phyloP scores from a whole-genome alignment of 2,797 vertebrate species.

The Danio tinwini region DNA sequence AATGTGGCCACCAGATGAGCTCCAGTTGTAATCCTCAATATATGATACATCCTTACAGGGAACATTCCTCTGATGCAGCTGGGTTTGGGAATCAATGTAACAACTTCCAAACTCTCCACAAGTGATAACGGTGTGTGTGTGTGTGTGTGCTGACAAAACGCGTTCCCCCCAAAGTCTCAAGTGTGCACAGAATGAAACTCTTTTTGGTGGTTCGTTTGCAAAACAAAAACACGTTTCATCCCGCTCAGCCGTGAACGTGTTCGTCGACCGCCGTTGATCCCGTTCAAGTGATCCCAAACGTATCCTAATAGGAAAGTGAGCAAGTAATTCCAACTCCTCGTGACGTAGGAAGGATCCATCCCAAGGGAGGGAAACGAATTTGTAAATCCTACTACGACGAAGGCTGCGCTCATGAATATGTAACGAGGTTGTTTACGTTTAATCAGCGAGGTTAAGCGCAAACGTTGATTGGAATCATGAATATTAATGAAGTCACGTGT shows the following conservation, averaged over 20 bases:
- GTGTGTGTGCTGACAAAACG: conserved; percentile 22
- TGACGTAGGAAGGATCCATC: conserved; percentile 59
- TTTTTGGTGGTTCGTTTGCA: conserved; percentile 41
- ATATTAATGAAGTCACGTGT: conserved; percentile 7
- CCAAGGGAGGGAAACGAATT: conserved; percentile 54
- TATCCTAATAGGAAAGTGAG: conserved; percentile 45
- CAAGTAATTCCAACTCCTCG: conserved; percentile 38
- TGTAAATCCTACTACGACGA: background rate
- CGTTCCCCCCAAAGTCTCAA: conserved; percentile 45
- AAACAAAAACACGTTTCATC: conserved; percentile 66
- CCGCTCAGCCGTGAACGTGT: conserved; percentile 45
- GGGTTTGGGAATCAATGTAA: background rate
- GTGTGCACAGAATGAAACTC: conserved; percentile 55
- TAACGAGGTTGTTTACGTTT: background rate
- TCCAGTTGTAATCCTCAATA: conserved; percentile 55
- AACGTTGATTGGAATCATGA: conserved; percentile 10
- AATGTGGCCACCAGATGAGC: conserved; percentile 63
- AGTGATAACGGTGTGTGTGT: conserved; percentile 44
- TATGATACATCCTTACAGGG: conserved; percentile 48
- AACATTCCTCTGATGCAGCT: conserved; percentile 31
- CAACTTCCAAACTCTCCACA: conserved; percentile 21
- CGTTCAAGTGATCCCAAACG: conserved; percentile 35
- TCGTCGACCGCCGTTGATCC: conserved; percentile 44
- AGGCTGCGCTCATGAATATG: conserved; percentile 29
- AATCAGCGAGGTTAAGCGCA: background rate